These are phyloP conservation scores for Diplazon laetatorius DNA, from an alignment of 2,888 invertebrate species.

Conservation along the genomic window DNA sequence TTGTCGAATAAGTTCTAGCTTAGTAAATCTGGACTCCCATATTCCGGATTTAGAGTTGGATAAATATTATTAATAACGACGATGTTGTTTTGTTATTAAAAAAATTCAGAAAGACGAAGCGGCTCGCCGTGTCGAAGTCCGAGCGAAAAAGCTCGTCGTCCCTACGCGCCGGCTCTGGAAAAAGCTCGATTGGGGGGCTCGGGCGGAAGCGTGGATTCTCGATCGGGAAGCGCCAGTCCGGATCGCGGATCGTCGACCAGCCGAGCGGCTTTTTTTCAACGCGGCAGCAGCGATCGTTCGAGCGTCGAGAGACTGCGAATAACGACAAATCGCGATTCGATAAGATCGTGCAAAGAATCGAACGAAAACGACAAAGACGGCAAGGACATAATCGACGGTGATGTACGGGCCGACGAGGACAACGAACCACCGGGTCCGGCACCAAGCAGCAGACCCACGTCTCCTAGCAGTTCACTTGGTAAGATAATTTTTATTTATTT, in stretches of 20 bases:
- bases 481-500: slow-evolving; percentile 66
- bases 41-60: too few species aligned
- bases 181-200: slow-evolving; percentile 79
- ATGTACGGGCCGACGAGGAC: slow-evolving; percentile 81
- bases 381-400: slow-evolving; percentile 79
- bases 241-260: slow-evolving; percentile 73
- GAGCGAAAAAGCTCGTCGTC: slow-evolving; percentile 83
- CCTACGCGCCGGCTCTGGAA: slow-evolving; percentile 78
- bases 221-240: slow-evolving; percentile 80
- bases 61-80: too few species aligned
- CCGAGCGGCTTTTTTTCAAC: slow-evolving; percentile 74
- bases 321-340: slow-evolving; percentile 75
- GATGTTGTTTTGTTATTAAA: too few species aligned
- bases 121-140: slow-evolving; percentile 81
- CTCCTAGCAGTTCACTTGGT: slow-evolving; percentile 78
- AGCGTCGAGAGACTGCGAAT: slow-evolving; percentile 77
- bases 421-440: slow-evolving; percentile 81
- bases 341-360: slow-evolving; percentile 74
- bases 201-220: slow-evolving; percentile 79
- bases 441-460: slow-evolving; percentile 79
- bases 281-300: slow-evolving; percentile 77
- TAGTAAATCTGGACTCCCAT: too few species aligned
- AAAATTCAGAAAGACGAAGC: slow-evolving; percentile 76
- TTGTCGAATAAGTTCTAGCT: too few species aligned
- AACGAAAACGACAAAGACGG: slow-evolving; percentile 76